These are phyloP conservation scores for Limosa lapponica DNA, from an alignment of 2,797 vertebrate genomes.

Conservation along the genomic window DNA sequence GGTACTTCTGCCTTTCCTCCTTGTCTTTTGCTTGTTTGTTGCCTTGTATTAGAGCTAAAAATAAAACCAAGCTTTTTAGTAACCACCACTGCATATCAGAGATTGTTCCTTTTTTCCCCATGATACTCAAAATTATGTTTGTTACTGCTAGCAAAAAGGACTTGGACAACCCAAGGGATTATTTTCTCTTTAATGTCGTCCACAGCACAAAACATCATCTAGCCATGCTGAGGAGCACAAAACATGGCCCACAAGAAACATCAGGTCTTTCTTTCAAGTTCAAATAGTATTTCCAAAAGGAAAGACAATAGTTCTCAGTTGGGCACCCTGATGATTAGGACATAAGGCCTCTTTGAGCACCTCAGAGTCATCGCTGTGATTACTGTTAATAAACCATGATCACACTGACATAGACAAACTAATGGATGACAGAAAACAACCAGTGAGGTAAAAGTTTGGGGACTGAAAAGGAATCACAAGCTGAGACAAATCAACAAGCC, in stretches of 20 bases:
- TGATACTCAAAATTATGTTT: not conserved
- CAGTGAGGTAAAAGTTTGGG: not conserved
- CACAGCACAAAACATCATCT: not conserved
- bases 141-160: not conserved
- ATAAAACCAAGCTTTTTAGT: not conserved
- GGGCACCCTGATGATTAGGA: not conserved
- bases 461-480: not conserved
- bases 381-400: not conserved
- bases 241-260: not conserved
- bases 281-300: not conserved
- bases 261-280: not conserved
- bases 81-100: not conserved
- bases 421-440: not conserved
- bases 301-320: not conserved
- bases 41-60: slow-evolving; percentile 67
- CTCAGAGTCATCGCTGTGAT: not conserved
- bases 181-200: not conserved
- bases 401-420: accelerated
- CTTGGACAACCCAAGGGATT: not conserved
- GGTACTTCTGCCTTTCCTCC: slow-evolving; percentile 48
- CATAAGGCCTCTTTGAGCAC: not conserved
- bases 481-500: not conserved
- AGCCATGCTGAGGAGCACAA: not conserved
- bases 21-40: slow-evolving; percentile 57
- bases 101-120: not conserved